Percentiles rank a stretch among this genome's conserved stretches.
Evolutionary conservation across 2,113 vertebrate genomes (phyloP).

Genomic region (Anser cygnoides): DNA sequence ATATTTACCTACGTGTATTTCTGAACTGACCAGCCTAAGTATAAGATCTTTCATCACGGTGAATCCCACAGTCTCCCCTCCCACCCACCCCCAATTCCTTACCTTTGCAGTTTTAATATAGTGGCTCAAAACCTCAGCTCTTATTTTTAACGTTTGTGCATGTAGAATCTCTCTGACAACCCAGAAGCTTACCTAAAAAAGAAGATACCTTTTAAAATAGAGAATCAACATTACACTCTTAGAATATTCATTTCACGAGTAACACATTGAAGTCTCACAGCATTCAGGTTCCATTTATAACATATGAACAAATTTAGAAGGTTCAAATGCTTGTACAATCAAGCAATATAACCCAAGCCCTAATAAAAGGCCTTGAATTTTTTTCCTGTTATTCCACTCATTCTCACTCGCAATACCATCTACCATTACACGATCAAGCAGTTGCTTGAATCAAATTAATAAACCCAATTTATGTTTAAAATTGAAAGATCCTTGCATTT

Average conservation of each 20-base stretch:
- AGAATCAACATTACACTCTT: background rate
- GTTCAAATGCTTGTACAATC: background rate
- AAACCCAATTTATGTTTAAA: background rate
- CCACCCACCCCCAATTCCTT: conserved; percentile 26
- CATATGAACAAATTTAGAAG: background rate
- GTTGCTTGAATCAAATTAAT: background rate
- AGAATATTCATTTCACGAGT: background rate
- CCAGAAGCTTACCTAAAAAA: conserved; percentile 96
- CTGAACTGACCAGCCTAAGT: background rate
- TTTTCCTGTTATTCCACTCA: background rate
- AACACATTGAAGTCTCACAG: background rate
- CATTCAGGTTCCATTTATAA: background rate
- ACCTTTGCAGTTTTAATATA: conserved; percentile 99
- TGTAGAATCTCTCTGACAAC: conserved; percentile 98
- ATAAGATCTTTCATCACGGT: background rate
- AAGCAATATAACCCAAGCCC: background rate
- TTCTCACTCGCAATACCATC: background rate
- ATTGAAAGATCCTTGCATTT: background rate
- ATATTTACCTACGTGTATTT: conserved; percentile 8
- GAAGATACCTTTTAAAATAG: background rate
- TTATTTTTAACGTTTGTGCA: conserved; percentile 96
- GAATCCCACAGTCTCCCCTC: background rate
- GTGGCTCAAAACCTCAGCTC: conserved; percentile 96
- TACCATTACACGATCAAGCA: background rate
- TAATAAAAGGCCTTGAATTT: background rate